Base-by-base conservation (phyloP, 2,113 vertebrate species). In the Aleadryas rufinucha region DNA sequence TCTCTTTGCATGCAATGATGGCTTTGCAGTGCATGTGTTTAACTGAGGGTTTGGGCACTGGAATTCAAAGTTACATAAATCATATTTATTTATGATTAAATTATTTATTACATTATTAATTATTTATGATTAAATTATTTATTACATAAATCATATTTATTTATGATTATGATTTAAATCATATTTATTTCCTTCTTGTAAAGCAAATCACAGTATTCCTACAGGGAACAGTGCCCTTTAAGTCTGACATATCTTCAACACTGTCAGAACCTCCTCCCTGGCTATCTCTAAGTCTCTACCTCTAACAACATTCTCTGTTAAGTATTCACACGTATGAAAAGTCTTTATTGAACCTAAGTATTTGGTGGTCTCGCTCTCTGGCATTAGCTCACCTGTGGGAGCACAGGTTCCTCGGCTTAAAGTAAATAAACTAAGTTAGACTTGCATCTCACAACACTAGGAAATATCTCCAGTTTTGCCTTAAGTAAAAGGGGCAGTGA, bases 31-130 rank as follows among this genome's bases (percentile, higher is more conserved):
- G 4, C 2, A 1, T 21, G 10, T 7, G 15, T 61, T 60, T 44
- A 81, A 16, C 19, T 60, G 13, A 41, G 26, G 14, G 3, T 66
- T 70, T 64, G 45, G 37, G 20, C 18, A 18, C 7, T 50, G 28
- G 27, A 56, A 26, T 60, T 87, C 15, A 60, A 82, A 72, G 23
- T 64, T 35, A 11, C 7, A 8, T 21, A 68, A 79, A 30, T 28
- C 0, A 0, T 1, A 1, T 30, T 84, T 89, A 9, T 49, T 47
- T 42, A n/a, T n/a, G n/a, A n/a, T n/a, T n/a, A n/a, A n/a, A n/a
- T n/a, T n/a, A n/a, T n/a, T n/a, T n/a, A n/a, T n/a, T n/a, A n/a
- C n/a, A n/a, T n/a, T n/a, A n/a, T n/a, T n/a, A n/a, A n/a, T n/a
- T n/a, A n/a, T n/a, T n/a, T n/a, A n/a, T n/a, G n/a, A n/a, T n/a